These are phyloP conservation scores for Salarias fasciatus DNA, from an alignment of 2,797 vertebrate genomes.

Conservation along the genomic window DNA sequence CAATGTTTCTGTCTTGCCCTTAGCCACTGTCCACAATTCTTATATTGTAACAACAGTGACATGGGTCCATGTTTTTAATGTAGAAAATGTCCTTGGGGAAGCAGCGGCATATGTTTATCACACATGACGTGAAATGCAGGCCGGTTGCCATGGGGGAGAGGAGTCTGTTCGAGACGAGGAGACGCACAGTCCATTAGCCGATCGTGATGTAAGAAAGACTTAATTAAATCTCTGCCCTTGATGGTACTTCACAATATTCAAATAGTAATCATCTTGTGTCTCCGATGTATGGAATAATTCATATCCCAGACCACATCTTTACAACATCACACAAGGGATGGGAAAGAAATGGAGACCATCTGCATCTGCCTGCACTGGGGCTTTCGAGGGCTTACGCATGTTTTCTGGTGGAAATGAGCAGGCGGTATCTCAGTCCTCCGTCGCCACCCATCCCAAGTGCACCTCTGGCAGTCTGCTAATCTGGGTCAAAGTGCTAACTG, in stretches of 20 bases:
- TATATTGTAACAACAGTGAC: slow-evolving; percentile 49
- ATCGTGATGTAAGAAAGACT: slow-evolving; percentile 40
- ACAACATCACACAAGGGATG: slow-evolving; percentile 32
- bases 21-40: slow-evolving; percentile 38
- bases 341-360: slow-evolving; percentile 20
- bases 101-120: slow-evolving; percentile 63
- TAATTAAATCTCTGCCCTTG: slow-evolving; percentile 50
- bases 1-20: slow-evolving; percentile 23
- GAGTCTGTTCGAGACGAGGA: slow-evolving; percentile 25
- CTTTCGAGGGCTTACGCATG: slow-evolving; percentile 4
- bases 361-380: slow-evolving; percentile 12
- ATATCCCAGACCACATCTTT: slow-evolving; percentile 15
- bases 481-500: slow-evolving; percentile 83
- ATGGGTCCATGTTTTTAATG: slow-evolving; percentile 65
- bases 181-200: slow-evolving; percentile 34
- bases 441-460: slow-evolving; percentile 61
- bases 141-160: slow-evolving; percentile 20
- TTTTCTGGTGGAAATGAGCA: slow-evolving; percentile 56
- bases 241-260: slow-evolving; percentile 36
- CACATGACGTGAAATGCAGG: slow-evolving; percentile 47
- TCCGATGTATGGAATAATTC: slow-evolving; percentile 38
- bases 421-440: slow-evolving; percentile 50
- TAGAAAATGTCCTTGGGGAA: slow-evolving; percentile 45
- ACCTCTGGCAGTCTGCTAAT: slow-evolving; percentile 72
- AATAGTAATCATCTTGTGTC: slow-evolving; percentile 47